Base-by-base conservation (phyloP, 2,797 vertebrate genomes). In the Sebastes flavidus region DNA sequence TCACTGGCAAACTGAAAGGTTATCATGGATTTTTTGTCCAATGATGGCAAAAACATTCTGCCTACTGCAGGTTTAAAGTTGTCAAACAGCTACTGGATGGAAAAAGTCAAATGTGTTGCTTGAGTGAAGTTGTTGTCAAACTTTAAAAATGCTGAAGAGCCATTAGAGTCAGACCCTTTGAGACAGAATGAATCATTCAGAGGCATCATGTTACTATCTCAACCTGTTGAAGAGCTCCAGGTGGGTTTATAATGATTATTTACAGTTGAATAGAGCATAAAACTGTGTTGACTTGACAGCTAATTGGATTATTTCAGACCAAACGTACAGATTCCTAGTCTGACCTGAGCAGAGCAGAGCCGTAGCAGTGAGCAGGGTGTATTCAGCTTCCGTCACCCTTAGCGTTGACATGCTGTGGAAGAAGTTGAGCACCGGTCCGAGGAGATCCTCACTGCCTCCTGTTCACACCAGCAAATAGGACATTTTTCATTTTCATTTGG, bases 261-360 rank as follows among this genome's bases (percentile, higher is more conserved):
- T 34, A 34, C 58, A 36, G 22, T 3, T 36, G 9, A 54, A 71
- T 12, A 18, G 20, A 66, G 63, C 14, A 22, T 29, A 36, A 36
- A 36, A 36, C 34, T 36, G 10, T 36, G 34, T 14, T 42, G n/a
- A 7, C 27, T 30, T 20, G 22, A 34, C 55, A 49, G 60, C 14
- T 82, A 30, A 85, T 20, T 29, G 54, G 25, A 73, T 76, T 55
- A 67, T 49, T 54, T 58, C 36, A 24, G 30, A 34, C 1, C 49
- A 59, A 61, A 76, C 29, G 22, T 4, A 11, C 4, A 34, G 54
- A 34, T 14, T 56, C 3, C 10, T 29, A 46, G 24, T 83, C 90
- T 92, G 92, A 99, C 98, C 97, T 97, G 97, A 97, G 89, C 97
- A 99, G 84, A 98, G 96, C 74, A 99, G 95, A 2, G 95, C 95